These are phyloP conservation scores for Helicoverpa assulta DNA, from an alignment of 2,888 invertebrate species.

Conservation along the genomic window DNA sequence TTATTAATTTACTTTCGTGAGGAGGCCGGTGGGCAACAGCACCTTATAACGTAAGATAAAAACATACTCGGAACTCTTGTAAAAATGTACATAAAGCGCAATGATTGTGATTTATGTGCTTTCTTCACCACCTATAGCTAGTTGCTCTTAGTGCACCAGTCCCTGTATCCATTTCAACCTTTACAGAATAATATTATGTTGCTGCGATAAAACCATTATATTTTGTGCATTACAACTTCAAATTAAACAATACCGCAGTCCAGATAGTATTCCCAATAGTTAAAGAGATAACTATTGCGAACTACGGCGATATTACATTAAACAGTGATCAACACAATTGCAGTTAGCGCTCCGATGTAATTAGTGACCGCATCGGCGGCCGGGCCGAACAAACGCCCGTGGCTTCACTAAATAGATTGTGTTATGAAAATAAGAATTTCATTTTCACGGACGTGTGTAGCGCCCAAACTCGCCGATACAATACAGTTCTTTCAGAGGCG, in stretches of 20 bases:
- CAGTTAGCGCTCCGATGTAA: slow-evolving; percentile 66
- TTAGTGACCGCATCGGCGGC: slow-evolving; percentile 63
- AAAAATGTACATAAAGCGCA: background rate
- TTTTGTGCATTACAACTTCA: slow-evolving; percentile 4
- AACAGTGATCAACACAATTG: slow-evolving; percentile 68
- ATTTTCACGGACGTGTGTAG: slow-evolving; percentile 48
- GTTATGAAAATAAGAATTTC: slow-evolving; percentile 51
- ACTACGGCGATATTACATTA: slow-evolving; percentile 63
- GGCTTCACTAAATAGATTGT: slow-evolving; percentile 44
- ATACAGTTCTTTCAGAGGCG: slow-evolving; percentile 58
- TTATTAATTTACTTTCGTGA: background rate
- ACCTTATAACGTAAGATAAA: background rate
- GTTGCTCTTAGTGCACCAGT: background rate
- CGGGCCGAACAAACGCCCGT: slow-evolving; percentile 35
- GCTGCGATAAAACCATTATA: slow-evolving; percentile 10
- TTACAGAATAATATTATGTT: background rate
- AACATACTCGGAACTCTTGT: background rate
- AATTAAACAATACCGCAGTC: slow-evolving; percentile 40
- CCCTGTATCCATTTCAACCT: background rate
- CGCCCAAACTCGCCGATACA: slow-evolving; percentile 53
- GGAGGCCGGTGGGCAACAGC: background rate
- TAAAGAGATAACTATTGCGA: slow-evolving; percentile 64
- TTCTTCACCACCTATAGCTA: background rate
- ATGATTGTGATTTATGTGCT: slow-evolving; percentile 1
- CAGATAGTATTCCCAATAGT: slow-evolving; percentile 56